A percentile compares a stretch with the other conserved stretches of the same genome.
phyloP scores from a whole-genome alignment of 2,113 vertebrate genomes.

The Spheniscus mendiculus region DNA sequence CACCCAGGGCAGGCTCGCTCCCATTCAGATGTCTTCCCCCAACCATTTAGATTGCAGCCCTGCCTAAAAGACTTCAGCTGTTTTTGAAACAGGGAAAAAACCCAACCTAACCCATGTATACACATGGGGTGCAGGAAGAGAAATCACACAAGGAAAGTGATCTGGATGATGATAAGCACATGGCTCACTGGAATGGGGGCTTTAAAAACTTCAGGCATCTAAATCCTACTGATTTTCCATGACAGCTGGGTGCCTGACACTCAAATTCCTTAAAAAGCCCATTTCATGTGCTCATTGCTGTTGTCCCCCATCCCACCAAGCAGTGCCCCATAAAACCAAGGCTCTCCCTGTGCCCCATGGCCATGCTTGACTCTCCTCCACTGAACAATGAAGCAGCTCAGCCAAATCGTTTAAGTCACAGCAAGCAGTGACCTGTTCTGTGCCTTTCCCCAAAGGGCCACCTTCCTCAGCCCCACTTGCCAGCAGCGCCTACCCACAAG shows the following conservation, averaged over 20 bases:
- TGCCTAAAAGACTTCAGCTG: slow-evolving; percentile 46
- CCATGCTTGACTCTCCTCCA: neutral
- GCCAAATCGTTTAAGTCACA: neutral
- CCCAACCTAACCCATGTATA: neutral
- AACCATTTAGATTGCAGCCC: neutral
- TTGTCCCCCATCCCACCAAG: neutral
- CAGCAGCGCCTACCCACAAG: neutral
- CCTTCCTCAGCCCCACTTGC: neutral
- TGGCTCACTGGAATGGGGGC: neutral
- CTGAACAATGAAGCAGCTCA: neutral
- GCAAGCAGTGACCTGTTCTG: neutral
- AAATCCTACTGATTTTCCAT: slow-evolving; percentile 27
- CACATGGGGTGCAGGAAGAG: slow-evolving; percentile 31
- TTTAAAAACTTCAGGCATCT: slow-evolving; percentile 11
- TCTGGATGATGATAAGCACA: slow-evolving; percentile 58
- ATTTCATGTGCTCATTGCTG: neutral
- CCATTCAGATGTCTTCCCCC: neutral
- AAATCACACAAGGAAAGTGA: slow-evolving; percentile 43
- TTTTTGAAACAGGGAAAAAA: neutral
- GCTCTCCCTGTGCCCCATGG: neutral
- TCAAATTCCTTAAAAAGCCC: neutral
- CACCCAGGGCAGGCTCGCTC: neutral
- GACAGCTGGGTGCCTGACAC: slow-evolving; percentile 9
- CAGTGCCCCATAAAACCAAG: neutral
- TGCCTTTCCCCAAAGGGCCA: neutral